Percentiles rank a stretch among this genome's conserved stretches.
Conservation (phyloP, 1,140 invertebrate genomes). For the Lerema accius region DNA sequence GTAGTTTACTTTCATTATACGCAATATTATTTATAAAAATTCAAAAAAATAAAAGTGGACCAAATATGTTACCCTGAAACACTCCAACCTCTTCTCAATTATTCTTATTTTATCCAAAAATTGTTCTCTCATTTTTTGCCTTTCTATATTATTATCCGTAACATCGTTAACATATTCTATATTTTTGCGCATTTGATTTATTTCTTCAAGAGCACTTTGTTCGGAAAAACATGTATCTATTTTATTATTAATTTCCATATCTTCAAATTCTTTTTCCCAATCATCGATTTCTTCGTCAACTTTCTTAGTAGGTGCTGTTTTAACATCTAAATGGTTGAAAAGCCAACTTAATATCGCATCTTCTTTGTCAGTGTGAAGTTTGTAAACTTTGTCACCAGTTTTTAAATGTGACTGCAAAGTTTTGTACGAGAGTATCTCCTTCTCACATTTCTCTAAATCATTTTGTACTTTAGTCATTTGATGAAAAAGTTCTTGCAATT, state of each 20-base stretch:
- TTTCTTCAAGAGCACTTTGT: conserved; percentile 55
- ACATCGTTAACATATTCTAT: conserved; percentile 60
- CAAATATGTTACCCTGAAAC: conserved; percentile 56
- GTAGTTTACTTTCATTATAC: not conserved
- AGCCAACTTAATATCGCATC: conserved; percentile 62
- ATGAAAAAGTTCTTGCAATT: conserved; percentile 59
- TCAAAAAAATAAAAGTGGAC: not conserved
- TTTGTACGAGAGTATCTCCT: conserved; percentile 58
- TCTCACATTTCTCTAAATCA: conserved; percentile 69
- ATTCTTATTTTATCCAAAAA: conserved; percentile 53
- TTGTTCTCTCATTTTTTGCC: conserved; percentile 51
- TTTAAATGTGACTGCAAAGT: conserved; percentile 55
- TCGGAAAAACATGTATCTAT: conserved; percentile 67
- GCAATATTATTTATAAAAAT: no score
- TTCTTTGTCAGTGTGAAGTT: conserved; percentile 54
- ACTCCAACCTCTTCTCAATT: conserved; percentile 51
- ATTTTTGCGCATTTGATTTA: conserved; percentile 60
- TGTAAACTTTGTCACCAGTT: conserved; percentile 44
- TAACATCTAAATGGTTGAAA: conserved; percentile 50
- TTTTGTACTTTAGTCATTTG: conserved; percentile 63
- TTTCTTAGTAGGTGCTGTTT: conserved; percentile 32
- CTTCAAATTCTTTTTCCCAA: conserved; percentile 54
- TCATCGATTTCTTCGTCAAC: conserved; percentile 42
- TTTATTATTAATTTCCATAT: conserved; percentile 35
- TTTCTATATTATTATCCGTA: conserved; percentile 46